These are phyloP conservation scores for Meghimatium bilineatum DNA, from an alignment of 2,888 invertebrate genomes.

Conservation along the genomic window DNA sequence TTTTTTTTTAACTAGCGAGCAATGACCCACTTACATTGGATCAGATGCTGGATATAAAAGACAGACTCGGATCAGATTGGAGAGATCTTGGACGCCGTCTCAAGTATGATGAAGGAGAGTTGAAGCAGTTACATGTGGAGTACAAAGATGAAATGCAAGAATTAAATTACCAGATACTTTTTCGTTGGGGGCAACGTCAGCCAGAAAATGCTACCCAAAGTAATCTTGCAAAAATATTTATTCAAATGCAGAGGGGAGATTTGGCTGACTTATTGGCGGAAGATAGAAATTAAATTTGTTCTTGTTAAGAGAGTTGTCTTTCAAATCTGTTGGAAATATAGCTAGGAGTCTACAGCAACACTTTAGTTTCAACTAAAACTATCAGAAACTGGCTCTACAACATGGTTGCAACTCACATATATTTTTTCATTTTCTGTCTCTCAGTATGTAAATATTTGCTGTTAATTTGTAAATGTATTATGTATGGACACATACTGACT, in stretches of 20 bases:
- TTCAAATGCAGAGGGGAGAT: constrained; percentile 17
- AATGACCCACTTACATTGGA: background rate
- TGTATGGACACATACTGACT: too few relatives aligned
- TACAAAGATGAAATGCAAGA: constrained; percentile 6
- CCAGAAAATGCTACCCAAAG: constrained; percentile 10
- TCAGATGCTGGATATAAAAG: constrained; percentile 28
- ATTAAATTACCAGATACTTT: constrained; percentile 36
- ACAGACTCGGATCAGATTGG: constrained; percentile 31
- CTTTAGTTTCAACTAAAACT: too few relatives aligned
- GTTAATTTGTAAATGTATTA: too few relatives aligned
- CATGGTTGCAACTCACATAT: background rate
- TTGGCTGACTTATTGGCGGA: constrained; percentile 34
- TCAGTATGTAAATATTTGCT: too few relatives aligned
- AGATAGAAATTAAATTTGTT: background rate
- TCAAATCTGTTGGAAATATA: background rate
- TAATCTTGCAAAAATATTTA: constrained; percentile 16
- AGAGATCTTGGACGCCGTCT: constrained; percentile 38
- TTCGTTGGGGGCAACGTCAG: background rate
- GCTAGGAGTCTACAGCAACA: background rate
- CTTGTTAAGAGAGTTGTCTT: background rate
- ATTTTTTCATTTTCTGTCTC: background rate
- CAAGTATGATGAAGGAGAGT: background rate
- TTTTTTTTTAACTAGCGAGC: background rate
- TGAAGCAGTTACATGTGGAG: constrained; percentile 16
- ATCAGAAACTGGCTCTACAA: too few relatives aligned